Percentiles rank a stretch among this genome's conserved stretches.
These are phyloP conservation scores for Acleris literana DNA, from an alignment of 2,888 invertebrate species.

Conservation along the genomic window DNA sequence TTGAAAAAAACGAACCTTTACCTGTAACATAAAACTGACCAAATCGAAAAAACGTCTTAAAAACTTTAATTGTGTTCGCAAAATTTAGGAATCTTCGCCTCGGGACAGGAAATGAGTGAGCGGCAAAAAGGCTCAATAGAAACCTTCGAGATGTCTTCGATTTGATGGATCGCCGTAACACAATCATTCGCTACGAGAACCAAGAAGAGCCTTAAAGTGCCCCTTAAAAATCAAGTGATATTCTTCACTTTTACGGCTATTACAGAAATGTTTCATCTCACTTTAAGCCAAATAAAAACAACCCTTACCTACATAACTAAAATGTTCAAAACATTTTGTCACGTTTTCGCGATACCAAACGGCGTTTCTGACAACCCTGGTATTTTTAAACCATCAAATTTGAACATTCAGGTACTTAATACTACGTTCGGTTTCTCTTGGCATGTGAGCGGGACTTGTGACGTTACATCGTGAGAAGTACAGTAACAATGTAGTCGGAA, in stretches of 20 bases:
- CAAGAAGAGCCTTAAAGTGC: conserved; percentile 74
- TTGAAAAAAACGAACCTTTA: conserved; percentile 53
- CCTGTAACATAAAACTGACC: conserved; percentile 76
- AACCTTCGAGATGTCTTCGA: conserved; percentile 70
- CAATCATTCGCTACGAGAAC: conserved; percentile 73
- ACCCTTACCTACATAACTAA: background rate
- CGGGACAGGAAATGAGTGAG: conserved; percentile 76
- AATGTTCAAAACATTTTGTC: background rate
- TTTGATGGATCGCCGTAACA: conserved; percentile 81
- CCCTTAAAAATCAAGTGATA: conserved; percentile 80
- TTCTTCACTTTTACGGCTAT: conserved; percentile 69
- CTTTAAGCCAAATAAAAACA: background rate
- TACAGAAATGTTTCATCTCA: conserved; percentile 44
- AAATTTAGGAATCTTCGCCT: conserved; percentile 69
- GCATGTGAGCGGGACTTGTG: background rate
- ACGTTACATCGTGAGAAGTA: conserved; percentile 2
- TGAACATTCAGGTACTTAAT: conserved; percentile 27
- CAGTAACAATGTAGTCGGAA: conserved; percentile 57
- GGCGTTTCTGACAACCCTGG: background rate
- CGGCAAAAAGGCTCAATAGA: conserved; percentile 73
- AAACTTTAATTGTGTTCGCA: conserved; percentile 74
- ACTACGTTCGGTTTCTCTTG: conserved; percentile 10
- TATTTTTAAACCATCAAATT: background rate
- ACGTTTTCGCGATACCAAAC: background rate
- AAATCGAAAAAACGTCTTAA: conserved; percentile 59